These are phyloP conservation scores for Rhagologus leucostigma DNA, from an alignment of 2,113 vertebrate species.

Conservation along the genomic window DNA sequence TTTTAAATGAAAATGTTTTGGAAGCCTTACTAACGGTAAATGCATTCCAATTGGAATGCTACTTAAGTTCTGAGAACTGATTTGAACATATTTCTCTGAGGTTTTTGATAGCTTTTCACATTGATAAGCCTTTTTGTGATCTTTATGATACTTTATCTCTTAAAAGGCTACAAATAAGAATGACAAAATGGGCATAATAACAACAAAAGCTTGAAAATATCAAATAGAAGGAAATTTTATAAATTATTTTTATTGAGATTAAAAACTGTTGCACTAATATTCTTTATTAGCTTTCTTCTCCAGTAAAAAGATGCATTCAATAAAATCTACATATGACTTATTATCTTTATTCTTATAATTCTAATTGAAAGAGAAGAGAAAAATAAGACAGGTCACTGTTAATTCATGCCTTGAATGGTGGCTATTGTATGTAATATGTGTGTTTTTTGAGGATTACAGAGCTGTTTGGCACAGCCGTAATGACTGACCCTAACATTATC, in stretches of 20 bases:
- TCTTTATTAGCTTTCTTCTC: not conserved
- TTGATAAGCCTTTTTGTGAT: not conserved
- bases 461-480: not conserved
- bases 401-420: not conserved
- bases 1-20: not conserved
- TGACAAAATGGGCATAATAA: not conserved
- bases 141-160: not conserved
- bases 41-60: not conserved
- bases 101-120: not conserved
- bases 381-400: not conserved
- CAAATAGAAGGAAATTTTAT: not conserved
- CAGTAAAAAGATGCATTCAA: not conserved
- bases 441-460: not conserved
- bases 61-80: not conserved
- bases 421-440: not conserved
- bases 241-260: not conserved
- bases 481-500: constrained; percentile 14
- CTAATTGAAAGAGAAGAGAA: not conserved
- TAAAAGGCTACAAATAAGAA: not conserved
- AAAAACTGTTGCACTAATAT: not conserved
- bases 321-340: not conserved
- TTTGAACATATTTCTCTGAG: not conserved
- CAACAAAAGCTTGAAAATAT: not conserved
- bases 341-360: not conserved
- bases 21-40: not conserved